A percentile compares a stretch with the other conserved stretches of the same genome.
These are phyloP conservation scores for Drosophila subquinaria DNA, from an alignment of 2,888 invertebrate genomes.

Conservation along the genomic window DNA sequence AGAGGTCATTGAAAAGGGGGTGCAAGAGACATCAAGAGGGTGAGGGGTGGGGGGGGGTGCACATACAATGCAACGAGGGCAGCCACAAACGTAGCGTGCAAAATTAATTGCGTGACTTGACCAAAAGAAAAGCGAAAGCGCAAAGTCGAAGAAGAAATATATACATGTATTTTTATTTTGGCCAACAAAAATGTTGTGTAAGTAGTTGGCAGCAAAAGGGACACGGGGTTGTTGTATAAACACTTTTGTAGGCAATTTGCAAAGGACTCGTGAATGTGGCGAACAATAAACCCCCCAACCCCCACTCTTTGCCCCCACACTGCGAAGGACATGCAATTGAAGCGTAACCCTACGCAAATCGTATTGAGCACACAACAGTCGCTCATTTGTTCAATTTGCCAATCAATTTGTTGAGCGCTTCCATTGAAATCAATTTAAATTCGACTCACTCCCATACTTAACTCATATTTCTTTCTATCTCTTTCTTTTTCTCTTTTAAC, in stretches of 20 bases:
- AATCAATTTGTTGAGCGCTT: slow-evolving; percentile 51
- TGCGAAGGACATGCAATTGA: slow-evolving; percentile 49
- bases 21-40: background rate
- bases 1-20: background rate
- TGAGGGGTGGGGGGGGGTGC: background rate
- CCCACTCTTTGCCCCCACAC: background rate
- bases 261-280: slow-evolving; percentile 21
- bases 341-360: slow-evolving; percentile 27
- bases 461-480: background rate
- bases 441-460: slow-evolving; percentile 2
- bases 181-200: background rate
- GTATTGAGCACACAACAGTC: slow-evolving; percentile 33
- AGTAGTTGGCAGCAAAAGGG: too few relatives aligned
- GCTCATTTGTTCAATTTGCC: slow-evolving; percentile 43
- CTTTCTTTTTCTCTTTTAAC: background rate
- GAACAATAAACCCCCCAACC: slow-evolving; percentile 1
- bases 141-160: slow-evolving; percentile 41
- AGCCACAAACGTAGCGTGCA: slow-evolving; percentile 68
- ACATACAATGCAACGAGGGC: slow-evolving; percentile 39
- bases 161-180: slow-evolving; percentile 5
- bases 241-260: slow-evolving; percentile 59
- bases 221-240: slow-evolving; percentile 25
- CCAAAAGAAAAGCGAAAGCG: slow-evolving; percentile 53
- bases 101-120: slow-evolving; percentile 80
- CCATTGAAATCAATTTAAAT: slow-evolving; percentile 52